phyloP scores from a whole-genome alignment of 2,888 invertebrate genomes.

The Dinocampus coccinellae region DNA sequence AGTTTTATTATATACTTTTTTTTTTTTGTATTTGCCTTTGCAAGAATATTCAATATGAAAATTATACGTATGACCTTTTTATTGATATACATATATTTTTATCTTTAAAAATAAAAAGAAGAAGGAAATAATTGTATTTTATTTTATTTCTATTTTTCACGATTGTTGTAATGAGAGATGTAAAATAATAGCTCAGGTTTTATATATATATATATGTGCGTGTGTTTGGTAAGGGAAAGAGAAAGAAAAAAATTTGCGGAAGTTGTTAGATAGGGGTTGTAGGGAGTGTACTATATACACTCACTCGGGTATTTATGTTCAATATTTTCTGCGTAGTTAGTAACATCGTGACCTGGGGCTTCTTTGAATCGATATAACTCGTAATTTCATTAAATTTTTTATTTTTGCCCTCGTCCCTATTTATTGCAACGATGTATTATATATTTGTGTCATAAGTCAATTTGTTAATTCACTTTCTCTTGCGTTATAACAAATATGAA shows the following conservation, averaged over 20 bases:
- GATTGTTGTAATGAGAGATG: background rate
- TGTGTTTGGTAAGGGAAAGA: too few species aligned
- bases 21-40: too few species aligned
- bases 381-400: constrained; percentile 52
- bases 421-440: constrained; percentile 26
- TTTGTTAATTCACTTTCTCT: background rate
- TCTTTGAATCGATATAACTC: constrained; percentile 42
- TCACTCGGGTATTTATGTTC: background rate
- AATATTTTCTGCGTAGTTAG: constrained; percentile 12
- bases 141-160: background rate
- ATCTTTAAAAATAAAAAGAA: background rate
- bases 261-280: background rate
- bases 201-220: background rate
- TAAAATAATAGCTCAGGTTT: background rate
- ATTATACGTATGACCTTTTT: too few species aligned
- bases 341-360: constrained; percentile 33
- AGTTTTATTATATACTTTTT: too few species aligned
- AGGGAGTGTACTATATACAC: background rate
- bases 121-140: background rate
- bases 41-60: too few species aligned
- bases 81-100: background rate
- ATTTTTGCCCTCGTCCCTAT: constrained; percentile 46
- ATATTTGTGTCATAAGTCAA: background rate
- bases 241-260: background rate
- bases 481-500: constrained; percentile 6